Evolutionary conservation across 2,113 vertebrate genomes (phyloP).

Genomic region (Phoxinus phoxinus): DNA sequence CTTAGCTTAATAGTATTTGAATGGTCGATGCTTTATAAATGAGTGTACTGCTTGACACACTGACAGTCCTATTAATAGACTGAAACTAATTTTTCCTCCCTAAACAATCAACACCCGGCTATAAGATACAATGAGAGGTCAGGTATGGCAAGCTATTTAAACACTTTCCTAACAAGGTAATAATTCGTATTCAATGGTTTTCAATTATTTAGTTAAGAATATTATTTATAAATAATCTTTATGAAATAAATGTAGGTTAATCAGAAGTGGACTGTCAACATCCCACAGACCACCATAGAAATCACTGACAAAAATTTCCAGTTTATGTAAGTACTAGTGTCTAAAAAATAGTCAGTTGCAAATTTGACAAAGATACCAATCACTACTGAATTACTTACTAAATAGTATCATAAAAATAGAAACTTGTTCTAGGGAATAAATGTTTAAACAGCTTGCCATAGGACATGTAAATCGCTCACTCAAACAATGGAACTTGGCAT

Average conservation of each 20-base stretch:
- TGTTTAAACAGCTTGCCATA: conserved; percentile 4
- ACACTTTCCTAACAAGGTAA: too few species aligned
- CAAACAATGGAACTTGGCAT: conserved; percentile 15
- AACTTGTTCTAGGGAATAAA: not conserved
- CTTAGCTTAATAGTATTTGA: too few species aligned
- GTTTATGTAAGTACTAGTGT: not conserved
- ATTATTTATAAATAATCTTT: not conserved
- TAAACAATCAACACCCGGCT: conserved; percentile 1
- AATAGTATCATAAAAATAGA: not conserved
- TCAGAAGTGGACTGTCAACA: not conserved
- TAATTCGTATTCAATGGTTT: not conserved
- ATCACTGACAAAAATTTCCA: not conserved
- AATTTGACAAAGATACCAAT: not conserved
- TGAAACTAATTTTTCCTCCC: not conserved
- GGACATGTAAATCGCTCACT: not conserved
- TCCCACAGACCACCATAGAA: not conserved
- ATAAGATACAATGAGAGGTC: not conserved
- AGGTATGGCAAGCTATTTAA: conserved; percentile 4
- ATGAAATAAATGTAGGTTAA: not conserved
- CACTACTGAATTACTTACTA: not conserved
- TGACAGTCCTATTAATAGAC: conserved; percentile 15
- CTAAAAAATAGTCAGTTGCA: not conserved
- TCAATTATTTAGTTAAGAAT: not conserved
- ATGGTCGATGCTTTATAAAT: not conserved
- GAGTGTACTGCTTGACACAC: not conserved